A percentile compares a stretch with the other conserved stretches of the same genome.
These are phyloP conservation scores for Elaeidobius kamerunicus DNA, from an alignment of 2,888 invertebrate genomes.

Conservation along the genomic window DNA sequence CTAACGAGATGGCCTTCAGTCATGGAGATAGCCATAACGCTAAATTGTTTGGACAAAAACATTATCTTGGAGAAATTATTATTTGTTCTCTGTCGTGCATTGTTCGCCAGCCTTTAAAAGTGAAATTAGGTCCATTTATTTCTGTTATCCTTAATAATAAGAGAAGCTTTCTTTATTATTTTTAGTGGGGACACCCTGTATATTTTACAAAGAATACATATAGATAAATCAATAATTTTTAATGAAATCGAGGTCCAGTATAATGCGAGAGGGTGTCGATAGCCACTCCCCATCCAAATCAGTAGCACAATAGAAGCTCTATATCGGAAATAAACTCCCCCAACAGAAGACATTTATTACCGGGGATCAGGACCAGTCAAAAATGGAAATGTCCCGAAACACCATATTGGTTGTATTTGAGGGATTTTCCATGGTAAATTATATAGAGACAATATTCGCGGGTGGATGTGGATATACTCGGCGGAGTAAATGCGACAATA, in stretches of 20 bases:
- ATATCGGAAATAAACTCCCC: slow-evolving; percentile 42
- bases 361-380: slow-evolving; percentile 48
- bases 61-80: slow-evolving; percentile 19
- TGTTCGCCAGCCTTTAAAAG: no score
- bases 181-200: slow-evolving; percentile 9
- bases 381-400: slow-evolving; percentile 47
- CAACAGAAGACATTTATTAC: slow-evolving; percentile 47
- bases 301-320: slow-evolving; percentile 39
- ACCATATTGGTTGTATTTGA: slow-evolving; percentile 44
- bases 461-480: slow-evolving; percentile 36
- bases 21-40: slow-evolving; percentile 28
- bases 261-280: slow-evolving; percentile 6
- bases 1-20: slow-evolving; percentile 29
- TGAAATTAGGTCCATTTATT: no score
- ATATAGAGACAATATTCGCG: slow-evolving; percentile 42
- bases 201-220: no score
- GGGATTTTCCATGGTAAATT: slow-evolving; percentile 46
- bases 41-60: slow-evolving; percentile 27
- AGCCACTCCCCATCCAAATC: slow-evolving; percentile 36
- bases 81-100: slow-evolving; percentile 9
- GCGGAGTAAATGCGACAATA: slow-evolving; percentile 36
- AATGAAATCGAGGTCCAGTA: no score
- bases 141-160: no score
- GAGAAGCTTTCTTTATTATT: no score
- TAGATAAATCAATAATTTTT: no score